These are phyloP conservation scores for Pollachius pollachius DNA, from an alignment of 2,113 vertebrate species.

Conservation along the genomic window DNA sequence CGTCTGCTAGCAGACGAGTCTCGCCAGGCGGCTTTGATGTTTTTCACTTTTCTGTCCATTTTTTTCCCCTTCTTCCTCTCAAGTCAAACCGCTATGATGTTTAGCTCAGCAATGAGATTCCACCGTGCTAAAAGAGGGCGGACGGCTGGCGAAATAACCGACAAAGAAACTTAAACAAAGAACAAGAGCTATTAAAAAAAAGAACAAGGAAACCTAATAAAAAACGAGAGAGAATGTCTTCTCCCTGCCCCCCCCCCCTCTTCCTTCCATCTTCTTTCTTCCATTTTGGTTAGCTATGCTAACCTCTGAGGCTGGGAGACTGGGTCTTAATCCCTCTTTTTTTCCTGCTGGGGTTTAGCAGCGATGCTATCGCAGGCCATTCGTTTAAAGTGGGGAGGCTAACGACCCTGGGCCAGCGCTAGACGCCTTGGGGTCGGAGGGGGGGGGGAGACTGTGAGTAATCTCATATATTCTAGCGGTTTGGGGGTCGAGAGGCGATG, in stretches of 20 bases:
- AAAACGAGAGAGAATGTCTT: slow-evolving; percentile 24
- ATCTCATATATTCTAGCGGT: slow-evolving; percentile 47
- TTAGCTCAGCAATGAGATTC: slow-evolving; percentile 42
- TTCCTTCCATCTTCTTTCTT: slow-evolving; percentile 2
- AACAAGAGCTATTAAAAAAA: slow-evolving; percentile 5
- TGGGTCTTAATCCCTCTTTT: slow-evolving; percentile 60
- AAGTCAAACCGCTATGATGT: slow-evolving; percentile 56
- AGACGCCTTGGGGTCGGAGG: slow-evolving; percentile 44
- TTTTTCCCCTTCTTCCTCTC: slow-evolving; percentile 40
- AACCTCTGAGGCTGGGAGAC: slow-evolving; percentile 42
- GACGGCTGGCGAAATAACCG: neutral
- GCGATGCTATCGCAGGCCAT: slow-evolving; percentile 72
- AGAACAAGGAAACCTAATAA: slow-evolving; percentile 7
- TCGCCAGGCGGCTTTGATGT: slow-evolving; percentile 54
- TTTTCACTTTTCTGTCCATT: slow-evolving; percentile 49
- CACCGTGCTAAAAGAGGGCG: slow-evolving; percentile 1
- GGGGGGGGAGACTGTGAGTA: slow-evolving; percentile 58
- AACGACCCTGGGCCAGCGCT: slow-evolving; percentile 70
- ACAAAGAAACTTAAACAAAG: slow-evolving; percentile 19
- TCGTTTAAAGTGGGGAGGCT: slow-evolving; percentile 70
- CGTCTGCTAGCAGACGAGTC: slow-evolving; percentile 61
- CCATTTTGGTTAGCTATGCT: slow-evolving; percentile 39
- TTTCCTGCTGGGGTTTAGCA: slow-evolving; percentile 58
- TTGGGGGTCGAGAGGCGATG: slow-evolving; percentile 11
- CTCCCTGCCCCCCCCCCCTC: neutral